A percentile compares a stretch with the other conserved stretches of the same genome.
Evolutionary conservation across 2,888 invertebrate genomes (phyloP).

Genomic region (Germaria angustata): DNA sequence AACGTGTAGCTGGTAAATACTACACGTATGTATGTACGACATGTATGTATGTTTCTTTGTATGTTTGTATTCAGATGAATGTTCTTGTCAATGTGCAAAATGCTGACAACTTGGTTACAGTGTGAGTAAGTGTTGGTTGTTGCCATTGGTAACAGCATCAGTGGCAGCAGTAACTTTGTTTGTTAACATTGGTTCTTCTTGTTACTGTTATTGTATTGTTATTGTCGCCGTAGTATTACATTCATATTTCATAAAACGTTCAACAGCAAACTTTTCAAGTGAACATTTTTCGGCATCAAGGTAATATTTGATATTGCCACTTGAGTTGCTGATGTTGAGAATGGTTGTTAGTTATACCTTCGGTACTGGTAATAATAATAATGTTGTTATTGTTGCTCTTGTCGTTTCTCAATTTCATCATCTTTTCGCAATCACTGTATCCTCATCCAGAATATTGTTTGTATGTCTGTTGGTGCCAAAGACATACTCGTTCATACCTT

Average conservation of each 20-base stretch:
- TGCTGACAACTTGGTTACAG: slow-evolving; percentile 25
- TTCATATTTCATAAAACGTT: slow-evolving; percentile 34
- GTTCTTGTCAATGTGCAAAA: slow-evolving; percentile 16
- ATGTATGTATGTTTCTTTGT: not conserved
- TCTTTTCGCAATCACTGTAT: slow-evolving; percentile 18
- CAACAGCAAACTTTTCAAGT: slow-evolving; percentile 62
- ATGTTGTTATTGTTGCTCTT: not conserved
- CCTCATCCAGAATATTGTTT: not conserved
- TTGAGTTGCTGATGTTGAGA: slow-evolving; percentile 62
- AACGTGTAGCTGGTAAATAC: not conserved
- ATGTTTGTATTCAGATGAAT: not conserved
- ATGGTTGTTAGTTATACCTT: slow-evolving; percentile 26
- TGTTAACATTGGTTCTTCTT: not conserved
- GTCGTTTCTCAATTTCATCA: slow-evolving; percentile 42
- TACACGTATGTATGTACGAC: too few relatives aligned
- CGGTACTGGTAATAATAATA: not conserved
- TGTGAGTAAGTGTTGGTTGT: slow-evolving; percentile 29
- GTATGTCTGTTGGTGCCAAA: not conserved
- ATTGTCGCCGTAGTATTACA: slow-evolving; percentile 17
- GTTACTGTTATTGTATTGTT: slow-evolving; percentile 17
- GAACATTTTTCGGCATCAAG: slow-evolving; percentile 63
- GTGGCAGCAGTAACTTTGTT: slow-evolving; percentile 22
- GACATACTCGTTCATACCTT: not conserved
- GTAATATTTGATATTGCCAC: slow-evolving; percentile 72
- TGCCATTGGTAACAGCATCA: slow-evolving; percentile 54